Conservation (phyloP, 2,113 vertebrate genomes). For the Ceuthmochares aereus region DNA sequence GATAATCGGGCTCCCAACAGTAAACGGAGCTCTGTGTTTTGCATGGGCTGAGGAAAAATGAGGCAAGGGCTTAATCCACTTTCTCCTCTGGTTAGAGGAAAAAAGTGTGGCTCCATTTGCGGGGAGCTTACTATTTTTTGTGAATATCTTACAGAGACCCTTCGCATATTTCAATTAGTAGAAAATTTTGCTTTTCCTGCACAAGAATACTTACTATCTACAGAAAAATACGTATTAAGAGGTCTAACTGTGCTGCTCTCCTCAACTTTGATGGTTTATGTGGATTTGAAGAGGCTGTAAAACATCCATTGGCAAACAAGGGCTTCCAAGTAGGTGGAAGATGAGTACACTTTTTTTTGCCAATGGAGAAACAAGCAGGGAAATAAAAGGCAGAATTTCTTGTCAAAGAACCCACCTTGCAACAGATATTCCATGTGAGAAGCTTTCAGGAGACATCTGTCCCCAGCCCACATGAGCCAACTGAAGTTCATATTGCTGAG, state of each 20-base stretch:
- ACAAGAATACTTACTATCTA: neutral
- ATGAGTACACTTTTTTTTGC: neutral
- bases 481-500: neutral
- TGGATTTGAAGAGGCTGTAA: neutral
- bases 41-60: conserved; percentile 14
- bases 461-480: neutral
- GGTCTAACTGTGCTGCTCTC: neutral
- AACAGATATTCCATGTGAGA: neutral
- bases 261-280: neutral
- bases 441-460: neutral
- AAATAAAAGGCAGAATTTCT: neutral
- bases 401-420: neutral
- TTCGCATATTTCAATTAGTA: conserved; percentile 1
- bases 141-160: neutral
- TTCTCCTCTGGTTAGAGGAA: conserved; percentile 12
- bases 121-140: conserved; percentile 36
- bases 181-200: neutral
- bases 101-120: conserved; percentile 30
- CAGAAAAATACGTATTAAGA: neutral
- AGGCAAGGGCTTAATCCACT: neutral
- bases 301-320: neutral
- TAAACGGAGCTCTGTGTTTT: conserved; percentile 14
- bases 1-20: conserved; percentile 27
- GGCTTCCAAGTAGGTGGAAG: neutral
- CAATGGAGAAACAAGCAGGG: neutral